These are phyloP conservation scores for Chloroceryle aenea DNA, from an alignment of 2,113 vertebrate genomes.

Conservation along the genomic window DNA sequence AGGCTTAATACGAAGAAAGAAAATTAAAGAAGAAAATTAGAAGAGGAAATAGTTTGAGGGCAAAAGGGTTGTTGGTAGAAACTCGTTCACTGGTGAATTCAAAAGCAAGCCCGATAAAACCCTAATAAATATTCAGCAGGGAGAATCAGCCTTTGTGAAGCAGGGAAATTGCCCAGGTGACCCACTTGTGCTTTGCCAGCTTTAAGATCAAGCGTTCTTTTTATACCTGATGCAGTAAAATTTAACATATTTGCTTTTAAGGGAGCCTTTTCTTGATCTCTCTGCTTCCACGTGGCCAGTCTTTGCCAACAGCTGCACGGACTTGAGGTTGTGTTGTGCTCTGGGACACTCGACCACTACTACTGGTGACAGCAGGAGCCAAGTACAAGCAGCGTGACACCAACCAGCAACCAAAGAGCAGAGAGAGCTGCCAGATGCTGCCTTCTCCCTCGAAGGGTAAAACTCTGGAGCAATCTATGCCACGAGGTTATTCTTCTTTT, in stretches of 20 bases:
- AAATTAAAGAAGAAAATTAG: conserved; percentile 3
- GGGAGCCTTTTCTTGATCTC: not conserved
- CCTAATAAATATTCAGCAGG: not conserved
- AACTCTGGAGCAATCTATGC: not conserved
- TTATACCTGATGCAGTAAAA: not conserved
- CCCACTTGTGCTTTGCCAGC: not conserved
- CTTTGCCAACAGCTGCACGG: not conserved
- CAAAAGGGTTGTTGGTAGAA: not conserved
- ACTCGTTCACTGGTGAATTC: not conserved
- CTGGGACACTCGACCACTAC: not conserved
- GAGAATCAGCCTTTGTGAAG: not conserved
- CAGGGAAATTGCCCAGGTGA: not conserved
- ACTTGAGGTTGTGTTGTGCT: not conserved
- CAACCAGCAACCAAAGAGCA: not conserved
- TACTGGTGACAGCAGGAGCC: not conserved
- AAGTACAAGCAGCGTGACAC: not conserved
- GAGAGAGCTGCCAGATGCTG: not conserved
- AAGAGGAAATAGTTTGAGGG: not conserved
- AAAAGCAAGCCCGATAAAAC: not conserved
- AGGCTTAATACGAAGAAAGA: not conserved
- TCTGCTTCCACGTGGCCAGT: not conserved
- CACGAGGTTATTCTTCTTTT: not conserved
- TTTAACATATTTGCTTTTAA: accelerated
- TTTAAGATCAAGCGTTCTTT: accelerated
- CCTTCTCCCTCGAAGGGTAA: not conserved